phyloP scores from a whole-genome alignment of 2,113 vertebrate species.

The Eleginops maclovinus region DNA sequence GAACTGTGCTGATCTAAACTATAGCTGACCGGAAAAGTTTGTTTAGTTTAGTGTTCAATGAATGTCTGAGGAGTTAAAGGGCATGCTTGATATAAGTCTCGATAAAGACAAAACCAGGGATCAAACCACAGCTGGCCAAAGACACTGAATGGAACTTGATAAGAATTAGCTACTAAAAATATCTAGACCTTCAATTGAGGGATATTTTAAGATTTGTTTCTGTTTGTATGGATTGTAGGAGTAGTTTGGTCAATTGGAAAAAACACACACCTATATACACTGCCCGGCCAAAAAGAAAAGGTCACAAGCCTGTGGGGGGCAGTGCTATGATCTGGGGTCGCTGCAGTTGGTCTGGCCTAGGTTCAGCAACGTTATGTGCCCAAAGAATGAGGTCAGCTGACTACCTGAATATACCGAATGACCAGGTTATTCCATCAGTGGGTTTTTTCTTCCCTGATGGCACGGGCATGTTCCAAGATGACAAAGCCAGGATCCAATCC shows the following conservation, averaged over 20 bases:
- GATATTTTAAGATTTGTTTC: constrained; percentile 27
- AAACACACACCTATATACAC: background rate
- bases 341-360: too few relatives aligned
- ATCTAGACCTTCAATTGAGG: constrained; percentile 17
- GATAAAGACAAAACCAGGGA: constrained; percentile 45
- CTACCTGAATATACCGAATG: too few relatives aligned
- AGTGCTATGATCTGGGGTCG: too few relatives aligned
- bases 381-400: too few relatives aligned
- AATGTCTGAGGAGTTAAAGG: constrained; percentile 68
- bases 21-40: constrained; percentile 59
- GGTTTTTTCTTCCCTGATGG: too few relatives aligned
- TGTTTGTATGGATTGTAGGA: constrained; percentile 11
- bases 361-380: too few relatives aligned
- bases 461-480: too few relatives aligned
- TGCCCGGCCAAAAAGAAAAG: too few relatives aligned
- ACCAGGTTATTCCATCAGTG: too few relatives aligned
- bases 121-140: constrained; percentile 23
- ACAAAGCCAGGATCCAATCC: too few relatives aligned
- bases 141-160: constrained; percentile 43
- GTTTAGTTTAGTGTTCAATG: constrained; percentile 63
- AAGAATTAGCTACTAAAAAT: constrained; percentile 37
- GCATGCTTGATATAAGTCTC: constrained; percentile 50
- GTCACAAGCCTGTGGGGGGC: too few relatives aligned
- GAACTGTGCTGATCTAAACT: constrained; percentile 68
- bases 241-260: background rate